Conservation (phyloP, 2,888 invertebrate genomes). For the Cylindroiulus punctatus region DNA sequence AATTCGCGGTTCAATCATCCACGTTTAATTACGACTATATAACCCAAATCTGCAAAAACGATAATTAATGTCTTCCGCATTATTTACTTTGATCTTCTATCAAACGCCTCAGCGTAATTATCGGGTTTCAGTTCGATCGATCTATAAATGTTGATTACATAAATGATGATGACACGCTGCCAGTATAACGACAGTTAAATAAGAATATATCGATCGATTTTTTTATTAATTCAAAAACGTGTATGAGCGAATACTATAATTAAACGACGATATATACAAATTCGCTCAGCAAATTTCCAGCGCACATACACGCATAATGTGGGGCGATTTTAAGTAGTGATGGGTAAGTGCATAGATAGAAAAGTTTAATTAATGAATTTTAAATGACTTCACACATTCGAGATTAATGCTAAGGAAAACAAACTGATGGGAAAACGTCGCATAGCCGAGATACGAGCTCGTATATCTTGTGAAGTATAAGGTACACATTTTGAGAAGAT, state of each 20-base stretch:
- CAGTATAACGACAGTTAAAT: background rate
- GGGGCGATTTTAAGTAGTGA: background rate
- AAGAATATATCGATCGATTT: background rate
- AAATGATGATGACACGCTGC: conserved; percentile 15
- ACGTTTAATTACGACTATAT: background rate
- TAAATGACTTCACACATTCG: conserved; percentile 10
- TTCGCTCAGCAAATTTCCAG: background rate
- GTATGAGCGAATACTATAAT: conserved; percentile 8
- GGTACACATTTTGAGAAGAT: too few relatives aligned
- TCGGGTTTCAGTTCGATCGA: conserved; percentile 21
- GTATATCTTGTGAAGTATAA: background rate
- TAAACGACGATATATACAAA: background rate
- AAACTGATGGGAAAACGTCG: background rate
- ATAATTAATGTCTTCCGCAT: conserved; percentile 32
- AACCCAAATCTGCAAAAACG: background rate
- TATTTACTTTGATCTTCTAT: conserved; percentile 27
- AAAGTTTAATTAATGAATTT: conserved; percentile 26
- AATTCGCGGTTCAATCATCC: background rate
- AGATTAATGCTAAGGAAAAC: background rate
- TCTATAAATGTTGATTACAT: conserved; percentile 16
- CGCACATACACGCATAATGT: background rate
- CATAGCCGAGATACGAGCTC: background rate
- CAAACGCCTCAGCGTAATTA: conserved; percentile 14
- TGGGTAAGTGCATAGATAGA: background rate
- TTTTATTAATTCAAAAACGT: conserved; percentile 13